Evolutionary conservation across 2,797 vertebrate genomes (phyloP).

Genomic region (Octomys mimax): DNA sequence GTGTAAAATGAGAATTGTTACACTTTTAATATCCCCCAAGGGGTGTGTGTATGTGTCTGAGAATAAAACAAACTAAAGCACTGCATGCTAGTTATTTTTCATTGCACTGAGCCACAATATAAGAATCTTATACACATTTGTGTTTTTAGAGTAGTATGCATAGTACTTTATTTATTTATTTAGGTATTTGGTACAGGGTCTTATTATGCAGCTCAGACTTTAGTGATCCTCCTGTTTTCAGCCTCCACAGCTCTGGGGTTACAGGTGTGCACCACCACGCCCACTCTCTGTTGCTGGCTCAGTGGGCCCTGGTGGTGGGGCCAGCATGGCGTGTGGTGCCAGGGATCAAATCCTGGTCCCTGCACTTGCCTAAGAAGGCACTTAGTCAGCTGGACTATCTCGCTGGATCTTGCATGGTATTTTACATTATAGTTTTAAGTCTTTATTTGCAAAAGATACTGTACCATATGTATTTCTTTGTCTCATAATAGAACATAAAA

Average conservation of each 20-base stretch:
- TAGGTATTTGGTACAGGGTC: no score
- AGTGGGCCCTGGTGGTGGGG: no score
- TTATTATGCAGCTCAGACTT: no score
- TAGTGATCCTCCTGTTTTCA: no score
- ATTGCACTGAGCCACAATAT: neutral
- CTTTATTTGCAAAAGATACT: neutral
- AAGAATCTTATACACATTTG: neutral
- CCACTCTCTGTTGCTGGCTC: no score
- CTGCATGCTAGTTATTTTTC: neutral
- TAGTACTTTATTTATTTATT: neutral
- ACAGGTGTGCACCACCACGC: no score
- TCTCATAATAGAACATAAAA: neutral
- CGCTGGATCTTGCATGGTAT: no score
- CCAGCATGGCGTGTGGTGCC: no score
- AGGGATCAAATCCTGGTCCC: no score
- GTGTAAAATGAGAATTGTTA: neutral
- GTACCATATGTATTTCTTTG: neutral
- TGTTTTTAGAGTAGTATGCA: neutral
- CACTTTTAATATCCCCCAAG: neutral
- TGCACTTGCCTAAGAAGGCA: no score
- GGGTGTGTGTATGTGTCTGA: neutral
- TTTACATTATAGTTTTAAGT: neutral
- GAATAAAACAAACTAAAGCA: conserved; percentile 1
- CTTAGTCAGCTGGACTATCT: no score
- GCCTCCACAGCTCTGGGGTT: no score